Evolutionary conservation across 2,113 vertebrate species (phyloP).

Genomic region (Atherinomorus stipes): DNA sequence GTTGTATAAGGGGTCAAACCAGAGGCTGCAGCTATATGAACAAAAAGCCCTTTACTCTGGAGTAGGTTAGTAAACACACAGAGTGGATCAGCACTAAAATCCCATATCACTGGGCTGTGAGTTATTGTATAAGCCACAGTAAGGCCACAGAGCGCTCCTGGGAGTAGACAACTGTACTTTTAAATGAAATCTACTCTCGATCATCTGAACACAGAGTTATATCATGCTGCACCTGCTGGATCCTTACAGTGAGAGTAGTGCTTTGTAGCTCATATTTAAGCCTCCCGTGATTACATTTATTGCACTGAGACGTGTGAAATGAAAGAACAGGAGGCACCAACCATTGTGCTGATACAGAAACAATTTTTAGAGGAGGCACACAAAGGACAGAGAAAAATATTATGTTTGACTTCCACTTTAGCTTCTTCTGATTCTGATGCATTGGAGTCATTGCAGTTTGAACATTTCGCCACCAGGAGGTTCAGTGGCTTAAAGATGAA

Average conservation of each 20-base stretch:
- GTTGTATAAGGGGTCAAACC: slow-evolving; percentile 21
- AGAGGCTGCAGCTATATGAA: slow-evolving; percentile 13
- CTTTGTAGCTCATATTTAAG: slow-evolving; percentile 58
- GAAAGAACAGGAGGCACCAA: slow-evolving; percentile 33
- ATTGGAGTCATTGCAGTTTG: slow-evolving; percentile 37
- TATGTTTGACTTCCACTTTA: slow-evolving; percentile 27
- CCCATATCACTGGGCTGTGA: slow-evolving; percentile 26
- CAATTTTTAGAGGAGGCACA: slow-evolving; percentile 25
- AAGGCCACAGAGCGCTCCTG: slow-evolving; percentile 29
- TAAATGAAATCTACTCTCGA: slow-evolving; percentile 53
- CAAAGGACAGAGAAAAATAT: slow-evolving; percentile 31
- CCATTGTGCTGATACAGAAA: slow-evolving; percentile 14
- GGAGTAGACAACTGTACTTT: slow-evolving; percentile 46
- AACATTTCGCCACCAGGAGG: slow-evolving; percentile 62
- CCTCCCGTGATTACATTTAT: slow-evolving; percentile 71
- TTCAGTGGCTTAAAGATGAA: slow-evolving; percentile 32
- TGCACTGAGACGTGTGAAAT: slow-evolving; percentile 56
- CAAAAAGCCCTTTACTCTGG: slow-evolving; percentile 36
- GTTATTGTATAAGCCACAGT: slow-evolving; percentile 52
- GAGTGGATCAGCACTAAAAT: slow-evolving; percentile 32
- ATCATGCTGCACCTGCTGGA: slow-evolving; percentile 36
- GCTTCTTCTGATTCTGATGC: slow-evolving; percentile 7
- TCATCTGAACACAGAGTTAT: slow-evolving; percentile 54
- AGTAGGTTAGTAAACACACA: slow-evolving; percentile 37
- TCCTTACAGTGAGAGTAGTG: slow-evolving; percentile 15